Conservation (phyloP, 2,113 vertebrate genomes). For the Lates calcarifer region DNA sequence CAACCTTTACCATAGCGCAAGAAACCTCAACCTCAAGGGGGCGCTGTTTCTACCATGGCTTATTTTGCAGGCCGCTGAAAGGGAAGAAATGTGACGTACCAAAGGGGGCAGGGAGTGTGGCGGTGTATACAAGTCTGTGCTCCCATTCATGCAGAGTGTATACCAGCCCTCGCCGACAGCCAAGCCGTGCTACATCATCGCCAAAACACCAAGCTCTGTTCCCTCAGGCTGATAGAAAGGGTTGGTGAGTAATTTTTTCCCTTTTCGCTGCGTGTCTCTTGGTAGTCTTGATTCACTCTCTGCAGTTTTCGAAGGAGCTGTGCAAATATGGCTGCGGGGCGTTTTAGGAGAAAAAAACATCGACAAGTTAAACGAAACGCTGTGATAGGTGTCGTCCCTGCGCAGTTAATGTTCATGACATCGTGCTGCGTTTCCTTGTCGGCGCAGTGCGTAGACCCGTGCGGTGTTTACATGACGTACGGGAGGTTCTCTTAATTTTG, state of each 20-base stretch:
- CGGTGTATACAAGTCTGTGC: slow-evolving; percentile 40
- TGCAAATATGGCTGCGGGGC: slow-evolving; percentile 47
- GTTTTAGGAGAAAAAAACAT: neutral
- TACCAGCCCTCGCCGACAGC: slow-evolving; percentile 10
- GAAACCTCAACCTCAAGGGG: neutral
- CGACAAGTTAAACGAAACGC: neutral
- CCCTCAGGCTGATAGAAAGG: slow-evolving; percentile 3
- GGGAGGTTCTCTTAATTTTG: neutral
- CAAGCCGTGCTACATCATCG: slow-evolving; percentile 26
- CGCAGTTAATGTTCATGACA: neutral
- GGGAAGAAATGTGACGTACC: slow-evolving; percentile 58
- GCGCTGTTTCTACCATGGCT: slow-evolving; percentile 39
- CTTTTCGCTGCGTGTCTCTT: neutral
- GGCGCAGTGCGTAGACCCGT: neutral
- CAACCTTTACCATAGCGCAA: neutral
- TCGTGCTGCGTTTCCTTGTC: slow-evolving; percentile 4
- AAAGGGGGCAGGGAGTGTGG: slow-evolving; percentile 44
- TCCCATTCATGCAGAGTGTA: slow-evolving; percentile 71
- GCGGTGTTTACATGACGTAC: slow-evolving; percentile 21
- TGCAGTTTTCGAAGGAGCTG: slow-evolving; percentile 1
- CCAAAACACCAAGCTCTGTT: slow-evolving; percentile 12
- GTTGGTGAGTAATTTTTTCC: slow-evolving; percentile 60
- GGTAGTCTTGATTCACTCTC: rapidly evolving
- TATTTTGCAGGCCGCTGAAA: neutral
- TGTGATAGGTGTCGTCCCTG: neutral